A percentile compares a stretch with the other conserved stretches of the same genome.
Evolutionary conservation across 2,888 invertebrate genomes (phyloP).

Genomic region (Chaitophorus viminalis): DNA sequence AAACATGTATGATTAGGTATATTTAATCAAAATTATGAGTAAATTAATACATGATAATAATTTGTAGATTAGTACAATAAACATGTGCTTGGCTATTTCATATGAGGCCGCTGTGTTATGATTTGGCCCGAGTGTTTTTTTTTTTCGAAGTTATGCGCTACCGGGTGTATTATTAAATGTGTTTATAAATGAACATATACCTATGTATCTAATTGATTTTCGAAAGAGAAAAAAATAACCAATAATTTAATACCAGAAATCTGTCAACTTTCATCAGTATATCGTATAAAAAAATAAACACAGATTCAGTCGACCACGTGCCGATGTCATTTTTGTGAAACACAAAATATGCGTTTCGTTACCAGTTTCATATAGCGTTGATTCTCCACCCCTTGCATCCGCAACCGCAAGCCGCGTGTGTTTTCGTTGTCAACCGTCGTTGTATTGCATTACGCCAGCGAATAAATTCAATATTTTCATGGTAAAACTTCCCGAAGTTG

Average conservation of each 20-base stretch:
- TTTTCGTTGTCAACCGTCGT: neutral
- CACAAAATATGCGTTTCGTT: neutral
- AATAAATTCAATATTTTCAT: neutral
- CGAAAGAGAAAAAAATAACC: neutral
- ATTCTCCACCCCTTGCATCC: neutral
- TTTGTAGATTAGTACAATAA: too few species aligned
- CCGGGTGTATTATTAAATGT: too few species aligned
- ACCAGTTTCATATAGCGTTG: neutral
- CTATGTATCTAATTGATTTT: slow-evolving; percentile 36
- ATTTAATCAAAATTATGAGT: too few species aligned
- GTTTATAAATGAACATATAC: neutral
- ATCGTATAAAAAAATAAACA: too few species aligned
- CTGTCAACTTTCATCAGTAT: neutral
- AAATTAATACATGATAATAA: too few species aligned
- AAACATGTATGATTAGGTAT: too few species aligned
- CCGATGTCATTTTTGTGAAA: neutral
- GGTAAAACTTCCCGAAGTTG: neutral
- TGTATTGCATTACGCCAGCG: neutral
- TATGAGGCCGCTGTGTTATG: too few species aligned
- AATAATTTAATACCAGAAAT: neutral
- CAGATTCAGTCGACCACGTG: neutral
- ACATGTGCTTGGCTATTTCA: too few species aligned
- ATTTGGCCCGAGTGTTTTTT: too few species aligned
- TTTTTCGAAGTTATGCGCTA: too few species aligned
- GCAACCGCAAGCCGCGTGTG: neutral